Evolutionary conservation across 2,888 invertebrate genomes (phyloP), one percentile per base, ranked within the genome.

Genomic region (Achlya flavicornis): DNA sequence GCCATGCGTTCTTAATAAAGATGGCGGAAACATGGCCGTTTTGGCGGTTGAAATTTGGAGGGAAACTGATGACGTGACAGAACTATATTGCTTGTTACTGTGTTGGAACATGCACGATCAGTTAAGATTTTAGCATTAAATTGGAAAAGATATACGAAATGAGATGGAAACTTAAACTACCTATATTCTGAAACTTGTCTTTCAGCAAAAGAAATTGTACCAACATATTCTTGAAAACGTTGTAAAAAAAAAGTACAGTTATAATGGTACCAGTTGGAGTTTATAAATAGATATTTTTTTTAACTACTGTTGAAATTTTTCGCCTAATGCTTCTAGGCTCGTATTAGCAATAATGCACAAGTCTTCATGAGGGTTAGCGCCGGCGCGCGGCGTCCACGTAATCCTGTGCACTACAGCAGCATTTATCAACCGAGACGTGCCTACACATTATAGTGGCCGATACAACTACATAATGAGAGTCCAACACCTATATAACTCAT

Each of bases 1-100:
- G 86, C 89, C 88, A 91, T 91, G 92, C 92, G 92, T 91, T 91
- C 92, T 91, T 92, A 91, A 91, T 90, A 92, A 92, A 92, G 91
- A 91, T 90, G 90, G 90, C 87, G 88, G 87, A 81, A 84, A 84
- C 88, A 89, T 84, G 89, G 83, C 84, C 84, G 86, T 86, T 88
- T 88, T 84, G 88, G 87, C 84, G 83, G 77, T 77, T 75, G 78
- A 81, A 78, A 80, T 86, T 83, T 77, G 77, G 77, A 78, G 77
- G 73, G 79, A 80, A 81, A 80, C 77, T 83, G 73, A 80, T 78
- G 73, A 75, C 69, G 67, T 77, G 75, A 65, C 68, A 67, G 68
- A 68, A 67, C 66, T 74, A 70, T 75, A 71, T 72, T 67, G 68
- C 71, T 70, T 70, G 72, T 72, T 71, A 73, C 70, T 73, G 7